Evolutionary conservation across 2,888 invertebrate genomes (phyloP).

Genomic region (Spicauda simplicius): DNA sequence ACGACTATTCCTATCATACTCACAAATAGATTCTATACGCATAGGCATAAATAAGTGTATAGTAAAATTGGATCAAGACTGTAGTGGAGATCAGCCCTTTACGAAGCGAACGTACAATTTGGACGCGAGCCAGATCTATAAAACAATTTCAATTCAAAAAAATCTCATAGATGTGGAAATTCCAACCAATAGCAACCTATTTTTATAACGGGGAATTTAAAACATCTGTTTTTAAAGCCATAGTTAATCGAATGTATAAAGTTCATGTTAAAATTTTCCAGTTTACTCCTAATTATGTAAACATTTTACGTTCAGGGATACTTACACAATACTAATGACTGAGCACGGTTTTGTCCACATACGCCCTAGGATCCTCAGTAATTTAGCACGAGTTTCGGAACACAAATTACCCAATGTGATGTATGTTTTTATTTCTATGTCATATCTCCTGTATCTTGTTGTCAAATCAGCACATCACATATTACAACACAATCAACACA

Average conservation of each 20-base stretch:
- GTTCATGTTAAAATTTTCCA: not conserved
- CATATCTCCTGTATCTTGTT: too few relatives aligned
- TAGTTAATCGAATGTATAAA: not conserved
- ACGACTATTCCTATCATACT: too few relatives aligned
- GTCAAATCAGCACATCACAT: too few relatives aligned
- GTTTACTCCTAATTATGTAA: not conserved
- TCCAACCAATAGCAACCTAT: not conserved
- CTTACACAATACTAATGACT: too few relatives aligned
- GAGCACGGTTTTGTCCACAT: too few relatives aligned
- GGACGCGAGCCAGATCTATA: conserved; percentile 5
- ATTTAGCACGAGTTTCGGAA: too few relatives aligned
- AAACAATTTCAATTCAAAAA: conserved; percentile 17
- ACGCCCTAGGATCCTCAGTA: too few relatives aligned
- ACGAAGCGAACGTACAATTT: not conserved
- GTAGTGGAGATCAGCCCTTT: not conserved
- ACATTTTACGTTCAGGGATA: not conserved
- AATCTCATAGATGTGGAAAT: conserved; percentile 6
- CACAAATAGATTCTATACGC: too few relatives aligned
- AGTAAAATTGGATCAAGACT: not conserved
- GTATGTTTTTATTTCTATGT: too few relatives aligned
- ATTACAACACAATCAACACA: too few relatives aligned
- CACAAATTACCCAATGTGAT: too few relatives aligned
- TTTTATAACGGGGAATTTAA: not conserved
- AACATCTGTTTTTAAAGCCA: not conserved
- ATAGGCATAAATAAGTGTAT: too few relatives aligned